Base-by-base conservation (phyloP, 64 coral and sea anemone genomes). In the Montipora efflorescens region DNA sequence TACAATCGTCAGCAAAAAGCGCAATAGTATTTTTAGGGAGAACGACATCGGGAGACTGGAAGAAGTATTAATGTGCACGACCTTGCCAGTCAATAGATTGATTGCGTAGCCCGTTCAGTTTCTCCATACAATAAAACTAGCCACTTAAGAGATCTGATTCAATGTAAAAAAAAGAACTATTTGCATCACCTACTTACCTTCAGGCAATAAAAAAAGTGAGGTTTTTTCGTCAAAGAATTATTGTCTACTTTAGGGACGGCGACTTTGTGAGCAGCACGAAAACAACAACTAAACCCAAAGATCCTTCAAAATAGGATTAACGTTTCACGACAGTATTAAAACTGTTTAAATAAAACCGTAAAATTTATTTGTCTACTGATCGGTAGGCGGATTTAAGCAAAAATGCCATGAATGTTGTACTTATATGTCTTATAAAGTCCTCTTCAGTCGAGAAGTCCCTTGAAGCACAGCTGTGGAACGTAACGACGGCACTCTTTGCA, bases 401-500 rank as follows among this genome's bases (percentile, higher is more conserved):
- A 78, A 78, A 78, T 78, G 45, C 49, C 76, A 48, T 13, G 76
- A 78, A 78, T 78, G 76, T 78, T 19, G 44, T 48, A 78, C 49
- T 49, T 76, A 15, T 21, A 11, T 22, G 36, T 36, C 36, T 36
- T 36, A 36, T 36, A 36, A 36, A 36, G 36, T 36, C 36, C 36
- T 36, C 36, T 36, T 36, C 36, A 36, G 1, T 36, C 36, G 36
- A 36, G 36, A 36, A 36, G 36, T 36, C 36, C 1, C 36, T 36
- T 36, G 36, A 36, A 36, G 36, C 36, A 36, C 0, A 36, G 36
- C 36, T 36, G 20, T 71, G 18, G 0, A 71, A 23, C 18, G 3
- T 20, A 15, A 15, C 68, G 14, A 11, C 5, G 1, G 8, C 68
- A 71, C 8, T 6, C 11, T 57, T 6, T 57, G 6, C 2, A 57